Evolutionary conservation across 2,113 vertebrate genomes (phyloP).

Genomic region (Anolis carolinensis): DNA sequence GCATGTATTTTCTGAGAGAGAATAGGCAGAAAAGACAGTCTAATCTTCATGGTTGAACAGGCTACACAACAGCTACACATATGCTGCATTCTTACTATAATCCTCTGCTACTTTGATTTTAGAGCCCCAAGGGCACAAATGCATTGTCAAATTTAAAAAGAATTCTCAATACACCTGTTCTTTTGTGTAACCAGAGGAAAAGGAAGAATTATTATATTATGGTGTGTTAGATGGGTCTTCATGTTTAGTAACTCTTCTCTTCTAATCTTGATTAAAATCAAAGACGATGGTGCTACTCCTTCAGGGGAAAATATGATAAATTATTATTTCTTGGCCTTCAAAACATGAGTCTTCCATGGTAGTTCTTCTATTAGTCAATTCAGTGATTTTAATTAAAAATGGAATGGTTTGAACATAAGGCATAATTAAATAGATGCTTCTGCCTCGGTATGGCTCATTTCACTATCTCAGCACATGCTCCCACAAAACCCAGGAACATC

Average conservation of each 20-base stretch:
- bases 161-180: conserved; percentile 67
- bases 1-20: neutral
- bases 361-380: conserved; percentile 69
- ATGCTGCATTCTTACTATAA: conserved; percentile 58
- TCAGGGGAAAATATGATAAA: conserved; percentile 65
- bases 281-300: conserved; percentile 70
- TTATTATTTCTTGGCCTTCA: conserved; percentile 70
- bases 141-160: conserved; percentile 61
- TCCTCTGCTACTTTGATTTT: conserved; percentile 57
- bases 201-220: conserved; percentile 48
- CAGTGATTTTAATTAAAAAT: conserved; percentile 78
- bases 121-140: conserved; percentile 33
- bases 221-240: conserved; percentile 55
- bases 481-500: conserved; percentile 37
- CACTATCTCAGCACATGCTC: conserved; percentile 45
- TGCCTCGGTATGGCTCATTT: conserved; percentile 44
- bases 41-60: neutral
- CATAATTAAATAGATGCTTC: conserved; percentile 63
- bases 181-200: conserved; percentile 59
- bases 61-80: conserved; percentile 49
- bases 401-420: conserved; percentile 63
- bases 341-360: conserved; percentile 64
- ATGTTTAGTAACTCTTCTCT: conserved; percentile 68
- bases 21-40: neutral
- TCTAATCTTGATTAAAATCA: conserved; percentile 79